Conservation (phyloP, 2,113 vertebrate genomes). For the Thalassarche chlororhynchos region DNA sequence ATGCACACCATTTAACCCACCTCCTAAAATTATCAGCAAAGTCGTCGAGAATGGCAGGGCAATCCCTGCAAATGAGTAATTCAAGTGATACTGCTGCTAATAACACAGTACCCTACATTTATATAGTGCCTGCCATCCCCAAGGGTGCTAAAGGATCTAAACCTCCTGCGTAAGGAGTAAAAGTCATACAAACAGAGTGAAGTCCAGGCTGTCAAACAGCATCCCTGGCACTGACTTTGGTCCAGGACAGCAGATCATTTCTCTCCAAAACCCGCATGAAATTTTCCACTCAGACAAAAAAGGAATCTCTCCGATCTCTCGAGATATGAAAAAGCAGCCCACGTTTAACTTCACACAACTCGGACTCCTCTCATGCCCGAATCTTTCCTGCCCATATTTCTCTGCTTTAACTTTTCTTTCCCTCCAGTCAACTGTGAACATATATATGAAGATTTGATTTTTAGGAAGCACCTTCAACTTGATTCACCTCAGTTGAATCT, state of each 20-base stretch:
- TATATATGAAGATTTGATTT: constrained; percentile 33
- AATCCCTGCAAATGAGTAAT: background rate
- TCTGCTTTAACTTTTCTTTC: constrained; percentile 29
- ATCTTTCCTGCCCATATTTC: background rate
- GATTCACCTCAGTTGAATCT: constrained; percentile 33
- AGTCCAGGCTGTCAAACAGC: background rate
- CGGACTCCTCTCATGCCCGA: background rate
- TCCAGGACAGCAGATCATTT: background rate
- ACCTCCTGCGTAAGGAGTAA: background rate
- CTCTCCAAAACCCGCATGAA: background rate
- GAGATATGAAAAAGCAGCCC: background rate
- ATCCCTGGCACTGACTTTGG: background rate
- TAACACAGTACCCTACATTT: background rate
- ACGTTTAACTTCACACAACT: background rate
- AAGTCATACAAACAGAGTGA: background rate
- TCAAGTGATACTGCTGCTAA: background rate
- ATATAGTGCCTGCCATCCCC: background rate
- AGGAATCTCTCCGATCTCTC: background rate
- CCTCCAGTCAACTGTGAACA: background rate
- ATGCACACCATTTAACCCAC: background rate
- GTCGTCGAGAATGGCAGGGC: fast-evolving
- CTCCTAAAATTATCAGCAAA: background rate
- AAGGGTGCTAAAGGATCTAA: background rate
- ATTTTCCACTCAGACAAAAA: background rate
- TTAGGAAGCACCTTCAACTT: constrained; percentile 20